Base-by-base conservation (phyloP, 1,140 invertebrate species). In the Lepidotrigona ventralis region DNA sequence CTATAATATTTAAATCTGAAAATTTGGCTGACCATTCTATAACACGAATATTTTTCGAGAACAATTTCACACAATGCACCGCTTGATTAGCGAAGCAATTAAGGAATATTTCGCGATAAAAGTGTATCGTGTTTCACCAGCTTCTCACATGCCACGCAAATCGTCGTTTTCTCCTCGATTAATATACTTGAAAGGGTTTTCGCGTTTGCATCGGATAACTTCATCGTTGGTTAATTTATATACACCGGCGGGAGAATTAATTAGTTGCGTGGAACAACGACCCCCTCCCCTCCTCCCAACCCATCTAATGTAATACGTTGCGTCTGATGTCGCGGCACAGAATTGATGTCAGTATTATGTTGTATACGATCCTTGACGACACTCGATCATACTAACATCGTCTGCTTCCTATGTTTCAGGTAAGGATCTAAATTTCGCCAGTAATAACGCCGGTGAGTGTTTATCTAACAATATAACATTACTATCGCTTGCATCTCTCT, bases 401-500 rank as follows among this genome's bases (percentile, higher is more conserved):
- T 84, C 60, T 79, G 73, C 74, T 87, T 90, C 81, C 74, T 89
- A 66, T 91, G 89, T 94, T 94, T 68, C 91, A 94, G 93, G 93
- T 93, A 94, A 94, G 93, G 93, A 94, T 93, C 92, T 90, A 92
- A 93, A 91, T 94, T 94, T 91, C 91, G 89, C 91, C 90, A 93
- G 92, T 94, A 94, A 93, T 92, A 92, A 91, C 83, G 91, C 91
- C 88, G 93, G 93, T 94, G 93, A 94, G 93, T 94, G 91, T 92
- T 91, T 85, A 89, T 91, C 88, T 91, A 91, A 93, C 91, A 85
- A 87, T 91, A 77, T 85, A 86, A 82, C 85, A 70, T 86, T 80
- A 84, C 79, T 83, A 60, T 71, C 23, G 81, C 73, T 73, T 87
- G 70, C 5, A 23, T 26, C 3, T 53, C 23, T 83, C 23, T 77